phyloP scores from a whole-genome alignment of 2,888 invertebrate species.

The Dendrolimus pini region DNA sequence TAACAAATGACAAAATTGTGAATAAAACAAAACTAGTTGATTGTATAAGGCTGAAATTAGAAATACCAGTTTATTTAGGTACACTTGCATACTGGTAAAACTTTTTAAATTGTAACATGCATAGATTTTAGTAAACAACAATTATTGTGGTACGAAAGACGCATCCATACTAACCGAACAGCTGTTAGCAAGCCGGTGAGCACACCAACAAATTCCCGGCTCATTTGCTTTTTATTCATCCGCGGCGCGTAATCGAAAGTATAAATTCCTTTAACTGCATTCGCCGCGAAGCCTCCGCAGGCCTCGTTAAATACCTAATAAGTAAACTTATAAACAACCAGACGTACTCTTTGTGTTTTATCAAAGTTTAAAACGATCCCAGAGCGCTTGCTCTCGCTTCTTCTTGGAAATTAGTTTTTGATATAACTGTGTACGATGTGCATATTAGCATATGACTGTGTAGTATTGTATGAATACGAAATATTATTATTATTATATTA shows the following conservation, averaged over 20 bases:
- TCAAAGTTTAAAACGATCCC: not conserved
- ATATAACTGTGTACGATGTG: not conserved
- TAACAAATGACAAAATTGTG: no score
- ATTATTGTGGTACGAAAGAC: no score
- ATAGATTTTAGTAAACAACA: no score
- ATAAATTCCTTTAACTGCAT: constrained; percentile 66
- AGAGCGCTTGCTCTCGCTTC: not conserved
- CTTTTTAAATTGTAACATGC: no score
- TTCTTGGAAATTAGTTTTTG: not conserved
- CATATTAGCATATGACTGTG: not conserved
- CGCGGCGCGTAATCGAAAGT: constrained; percentile 69
- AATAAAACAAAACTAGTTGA: no score
- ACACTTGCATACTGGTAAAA: no score
- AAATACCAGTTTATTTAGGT: no score
- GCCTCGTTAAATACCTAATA: constrained; percentile 67
- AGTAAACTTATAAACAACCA: constrained; percentile 16
- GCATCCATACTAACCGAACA: not conserved
- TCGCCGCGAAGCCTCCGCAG: constrained; percentile 50
- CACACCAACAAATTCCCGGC: constrained; percentile 69
- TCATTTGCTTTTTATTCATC: constrained; percentile 76
- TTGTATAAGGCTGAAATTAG: no score
- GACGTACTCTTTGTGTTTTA: not conserved
- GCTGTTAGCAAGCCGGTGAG: constrained; percentile 20
- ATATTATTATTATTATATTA: no score
- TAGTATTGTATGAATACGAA: no score